These are phyloP conservation scores for Regulus satrapa DNA, from an alignment of 2,113 vertebrate species.

Conservation along the genomic window DNA sequence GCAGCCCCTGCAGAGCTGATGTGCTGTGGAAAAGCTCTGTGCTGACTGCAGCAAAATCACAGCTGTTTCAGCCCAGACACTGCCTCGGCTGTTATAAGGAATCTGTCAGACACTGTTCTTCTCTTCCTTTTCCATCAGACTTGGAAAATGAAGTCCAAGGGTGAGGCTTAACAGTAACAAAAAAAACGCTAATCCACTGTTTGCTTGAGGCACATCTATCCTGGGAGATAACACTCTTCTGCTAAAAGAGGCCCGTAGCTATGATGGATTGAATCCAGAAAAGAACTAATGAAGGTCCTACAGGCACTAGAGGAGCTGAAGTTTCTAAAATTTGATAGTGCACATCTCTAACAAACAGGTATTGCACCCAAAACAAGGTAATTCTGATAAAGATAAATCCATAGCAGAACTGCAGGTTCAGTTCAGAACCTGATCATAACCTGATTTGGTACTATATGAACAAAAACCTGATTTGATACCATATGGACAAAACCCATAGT, in stretches of 20 bases:
- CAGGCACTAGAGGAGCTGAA: neutral
- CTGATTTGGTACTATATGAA: neutral
- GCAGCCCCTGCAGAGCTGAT: neutral
- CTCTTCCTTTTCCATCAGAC: neutral
- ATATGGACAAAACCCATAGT: neutral
- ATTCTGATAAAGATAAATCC: neutral
- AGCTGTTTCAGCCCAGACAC: neutral
- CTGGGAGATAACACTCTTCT: neutral
- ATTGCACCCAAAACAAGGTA: neutral
- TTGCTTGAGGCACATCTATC: neutral
- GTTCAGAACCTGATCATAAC: neutral
- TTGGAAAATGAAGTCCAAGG: neutral
- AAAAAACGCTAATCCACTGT: neutral
- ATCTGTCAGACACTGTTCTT: neutral
- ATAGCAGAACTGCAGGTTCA: neutral
- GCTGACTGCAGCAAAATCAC: neutral
- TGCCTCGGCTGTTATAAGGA: neutral
- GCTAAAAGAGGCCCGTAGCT: neutral
- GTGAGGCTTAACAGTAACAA: neutral
- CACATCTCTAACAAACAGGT: neutral
- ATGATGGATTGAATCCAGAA: neutral
- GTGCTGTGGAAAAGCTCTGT: neutral
- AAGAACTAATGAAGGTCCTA: neutral
- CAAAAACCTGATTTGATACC: too few species aligned
- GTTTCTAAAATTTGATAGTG: neutral